Percentiles rank a stretch among this genome's conserved stretches.
Conservation (phyloP, 2,888 invertebrate species). For the Polymixis lichenea region DNA sequence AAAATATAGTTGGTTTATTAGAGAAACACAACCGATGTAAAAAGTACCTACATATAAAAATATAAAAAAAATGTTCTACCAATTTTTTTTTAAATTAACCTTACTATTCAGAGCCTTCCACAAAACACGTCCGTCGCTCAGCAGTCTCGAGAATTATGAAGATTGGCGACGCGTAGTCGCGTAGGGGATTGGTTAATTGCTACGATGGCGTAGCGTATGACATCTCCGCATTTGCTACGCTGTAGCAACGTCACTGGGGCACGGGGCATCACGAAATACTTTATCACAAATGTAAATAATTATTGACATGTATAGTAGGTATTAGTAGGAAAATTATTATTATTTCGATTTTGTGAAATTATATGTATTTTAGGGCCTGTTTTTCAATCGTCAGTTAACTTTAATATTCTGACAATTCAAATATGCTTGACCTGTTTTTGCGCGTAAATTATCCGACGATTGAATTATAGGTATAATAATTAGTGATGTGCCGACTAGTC, state of each 20-base stretch:
- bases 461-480: too few relatives aligned
- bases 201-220: conserved; percentile 22
- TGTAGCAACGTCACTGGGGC: conserved; percentile 7
- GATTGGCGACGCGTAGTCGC: neutral
- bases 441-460: too few relatives aligned
- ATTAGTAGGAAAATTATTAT: too few relatives aligned
- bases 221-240: conserved; percentile 5
- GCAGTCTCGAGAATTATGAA: conserved; percentile 5
- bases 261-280: neutral
- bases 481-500: too few relatives aligned
- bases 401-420: too few relatives aligned
- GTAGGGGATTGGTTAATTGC: conserved; percentile 9
- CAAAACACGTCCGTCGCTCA: conserved; percentile 17
- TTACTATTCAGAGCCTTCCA: neutral
- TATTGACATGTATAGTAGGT: too few relatives aligned
- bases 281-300: neutral
- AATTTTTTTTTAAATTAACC: neutral
- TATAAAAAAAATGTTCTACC: neutral
- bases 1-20: neutral
- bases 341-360: too few relatives aligned
- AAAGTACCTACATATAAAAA: neutral
- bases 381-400: too few relatives aligned
- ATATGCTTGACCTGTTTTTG: too few relatives aligned
- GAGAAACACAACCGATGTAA: neutral
- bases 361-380: too few relatives aligned